Base-by-base conservation (phyloP, 37 sponge, comb jelly and placozoan species). In the Cladorhizidae sp. region DNA sequence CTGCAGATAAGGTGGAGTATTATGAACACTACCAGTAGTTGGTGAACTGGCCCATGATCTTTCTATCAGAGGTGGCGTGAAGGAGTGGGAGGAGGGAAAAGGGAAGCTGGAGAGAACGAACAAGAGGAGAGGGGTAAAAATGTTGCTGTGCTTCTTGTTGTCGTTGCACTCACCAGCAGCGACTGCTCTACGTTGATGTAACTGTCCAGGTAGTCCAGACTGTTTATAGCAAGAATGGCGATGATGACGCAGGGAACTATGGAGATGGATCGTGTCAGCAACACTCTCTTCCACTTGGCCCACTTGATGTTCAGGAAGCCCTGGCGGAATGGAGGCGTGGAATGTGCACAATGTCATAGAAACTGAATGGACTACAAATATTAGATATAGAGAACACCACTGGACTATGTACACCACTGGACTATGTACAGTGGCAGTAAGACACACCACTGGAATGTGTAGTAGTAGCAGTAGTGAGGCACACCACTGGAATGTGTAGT, bases 241-340 rank as follows among this genome's bases (percentile, higher is more conserved):
- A 94, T 62, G 72, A 94, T 58, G 40, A 97, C 83, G 69, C 93
- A 93, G 17, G 97, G 94, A 12, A 82, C 88, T 18, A 97, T 91
- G 59, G 97, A 92, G 26, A 97, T 82, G 26, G 83, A 69, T 0
- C 97, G 42, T 45, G 97, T 97, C n/a, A 97, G 73, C 29, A 97
- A 65, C 33, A 97, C 97, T 54, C 97, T 64, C 87, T 94, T 91
- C 97, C 97, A 97, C 23, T 90, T 84, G 21, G 91, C 85, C 97
- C 97, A 97, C 37, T 84, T 88, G 55, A 97, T 77, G 79, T 91
- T 69, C 72, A 97, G 85, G 76, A 97, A 97, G 0, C 97, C 97
- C 83, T 95, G 90, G 0, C 40, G 23, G 36, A n/a, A 28, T 31
- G 14, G 59, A 75, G 39, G 23, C 59, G 32, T 6, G 9, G 36